phyloP scores from a whole-genome alignment of 2,113 vertebrate genomes.

The Hydropotes inermis region DNA sequence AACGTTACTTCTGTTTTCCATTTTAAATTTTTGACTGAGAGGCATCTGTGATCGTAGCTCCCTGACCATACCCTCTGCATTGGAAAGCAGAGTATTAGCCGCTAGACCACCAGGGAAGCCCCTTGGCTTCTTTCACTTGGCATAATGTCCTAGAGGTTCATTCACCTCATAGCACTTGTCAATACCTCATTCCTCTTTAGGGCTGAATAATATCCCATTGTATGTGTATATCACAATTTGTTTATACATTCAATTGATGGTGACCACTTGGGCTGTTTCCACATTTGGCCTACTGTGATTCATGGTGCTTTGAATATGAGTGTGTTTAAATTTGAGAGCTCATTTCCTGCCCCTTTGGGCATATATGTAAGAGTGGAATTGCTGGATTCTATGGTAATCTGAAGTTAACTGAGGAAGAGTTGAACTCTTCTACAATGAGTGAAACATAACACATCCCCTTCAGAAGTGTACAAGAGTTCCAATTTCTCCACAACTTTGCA shows the following conservation, averaged over 20 bases:
- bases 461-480: neutral
- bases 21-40: neutral
- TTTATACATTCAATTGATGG: neutral
- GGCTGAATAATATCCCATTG: neutral
- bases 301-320: neutral
- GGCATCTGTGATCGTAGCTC: neutral
- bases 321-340: neutral
- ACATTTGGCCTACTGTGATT: neutral
- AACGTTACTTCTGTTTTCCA: neutral
- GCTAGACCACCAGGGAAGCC: neutral
- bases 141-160: neutral
- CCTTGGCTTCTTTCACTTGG: neutral
- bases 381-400: neutral
- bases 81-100: neutral
- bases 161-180: neutral
- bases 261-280: neutral
- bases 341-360: neutral
- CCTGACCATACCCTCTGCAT: neutral
- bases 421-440: neutral
- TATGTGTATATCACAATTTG: neutral
- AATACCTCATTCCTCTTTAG: neutral
- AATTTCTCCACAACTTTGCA: neutral
- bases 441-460: neutral
- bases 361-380: neutral
- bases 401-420: neutral